Evolutionary conservation across 2,888 invertebrate genomes (phyloP).

Genomic region (Chrysolina americana): DNA sequence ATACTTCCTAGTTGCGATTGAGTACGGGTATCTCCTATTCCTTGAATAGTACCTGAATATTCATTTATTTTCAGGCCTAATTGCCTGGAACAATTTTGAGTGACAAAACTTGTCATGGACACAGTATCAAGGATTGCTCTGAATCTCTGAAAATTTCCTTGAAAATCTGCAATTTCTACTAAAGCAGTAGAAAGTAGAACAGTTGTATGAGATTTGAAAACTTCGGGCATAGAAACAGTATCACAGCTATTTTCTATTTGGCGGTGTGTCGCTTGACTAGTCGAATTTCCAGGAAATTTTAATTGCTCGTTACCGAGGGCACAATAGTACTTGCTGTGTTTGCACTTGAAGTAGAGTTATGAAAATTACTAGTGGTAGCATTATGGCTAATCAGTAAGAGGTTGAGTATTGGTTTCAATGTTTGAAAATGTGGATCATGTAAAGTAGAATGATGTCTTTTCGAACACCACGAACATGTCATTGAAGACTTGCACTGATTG

Average conservation of each 20-base stretch:
- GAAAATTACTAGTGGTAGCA: background rate
- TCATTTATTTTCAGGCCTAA: background rate
- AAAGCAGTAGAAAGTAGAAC: background rate
- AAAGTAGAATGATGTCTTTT: background rate
- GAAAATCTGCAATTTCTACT: background rate
- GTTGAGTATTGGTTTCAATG: background rate
- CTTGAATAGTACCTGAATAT: background rate
- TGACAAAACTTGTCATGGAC: background rate
- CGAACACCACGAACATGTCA: slow-evolving; percentile 1
- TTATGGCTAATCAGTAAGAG: background rate
- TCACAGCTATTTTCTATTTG: background rate
- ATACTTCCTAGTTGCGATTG: background rate
- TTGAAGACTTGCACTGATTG: slow-evolving; percentile 3
- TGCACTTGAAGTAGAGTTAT: background rate
- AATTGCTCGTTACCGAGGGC: background rate
- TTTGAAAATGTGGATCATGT: background rate
- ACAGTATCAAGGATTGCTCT: background rate
- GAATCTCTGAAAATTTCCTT: background rate
- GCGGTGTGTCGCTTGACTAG: background rate
- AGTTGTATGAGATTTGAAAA: background rate
- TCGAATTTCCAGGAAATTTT: background rate
- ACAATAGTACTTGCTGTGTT: background rate
- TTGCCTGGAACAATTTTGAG: background rate
- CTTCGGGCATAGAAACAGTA: background rate
- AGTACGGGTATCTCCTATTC: background rate